A percentile compares a stretch with the other conserved stretches of the same genome.
Evolutionary conservation across 2,113 vertebrate genomes (phyloP).

Genomic region (Chlorodrepanis virens): DNA sequence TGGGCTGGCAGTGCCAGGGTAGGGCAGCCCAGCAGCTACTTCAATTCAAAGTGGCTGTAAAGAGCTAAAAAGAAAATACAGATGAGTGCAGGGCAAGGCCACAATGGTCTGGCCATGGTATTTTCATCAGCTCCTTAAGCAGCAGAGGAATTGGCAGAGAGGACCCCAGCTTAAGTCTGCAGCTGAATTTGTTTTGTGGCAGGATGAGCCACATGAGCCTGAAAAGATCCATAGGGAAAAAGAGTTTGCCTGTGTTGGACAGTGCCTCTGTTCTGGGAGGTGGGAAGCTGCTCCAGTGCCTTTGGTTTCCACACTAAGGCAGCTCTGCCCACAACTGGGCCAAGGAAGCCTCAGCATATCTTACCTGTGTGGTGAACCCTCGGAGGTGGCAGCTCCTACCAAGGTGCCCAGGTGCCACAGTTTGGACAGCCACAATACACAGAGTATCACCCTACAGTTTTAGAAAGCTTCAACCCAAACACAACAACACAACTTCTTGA

Average conservation of each 20-base stretch:
- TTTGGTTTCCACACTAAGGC: not conserved
- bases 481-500: not conserved
- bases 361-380: not conserved
- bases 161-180: not conserved
- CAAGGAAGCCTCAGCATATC: not conserved
- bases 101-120: rapidly evolving
- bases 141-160: not conserved
- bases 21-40: not conserved
- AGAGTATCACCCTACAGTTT: not conserved
- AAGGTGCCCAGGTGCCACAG: not conserved
- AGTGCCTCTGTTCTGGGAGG: not conserved
- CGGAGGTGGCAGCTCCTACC: not conserved
- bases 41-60: not conserved
- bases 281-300: not conserved
- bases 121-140: not conserved
- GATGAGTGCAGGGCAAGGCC: not conserved
- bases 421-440: rapidly evolving
- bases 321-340: not conserved
- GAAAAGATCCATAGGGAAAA: not conserved
- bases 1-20: not conserved
- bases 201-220: not conserved
- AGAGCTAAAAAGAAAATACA: not conserved
- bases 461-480: not conserved
- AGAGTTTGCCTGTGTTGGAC: not conserved
- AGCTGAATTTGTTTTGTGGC: not conserved